Conservation (phyloP, 2,888 invertebrate species). For the Diarsia dahlii region DNA sequence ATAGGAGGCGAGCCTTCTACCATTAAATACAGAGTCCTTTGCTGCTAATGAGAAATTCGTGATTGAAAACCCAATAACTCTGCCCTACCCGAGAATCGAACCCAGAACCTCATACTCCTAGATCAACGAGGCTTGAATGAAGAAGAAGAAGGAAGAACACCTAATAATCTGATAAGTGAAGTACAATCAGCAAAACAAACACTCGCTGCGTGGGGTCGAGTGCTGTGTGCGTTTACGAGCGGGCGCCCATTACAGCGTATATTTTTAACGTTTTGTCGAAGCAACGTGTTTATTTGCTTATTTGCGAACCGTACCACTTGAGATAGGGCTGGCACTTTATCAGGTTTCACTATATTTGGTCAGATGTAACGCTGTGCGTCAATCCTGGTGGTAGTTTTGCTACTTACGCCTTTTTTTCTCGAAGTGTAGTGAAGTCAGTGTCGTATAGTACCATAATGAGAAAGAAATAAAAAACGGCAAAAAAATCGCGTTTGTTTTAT, state of each 20-base stretch:
- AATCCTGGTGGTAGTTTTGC: not conserved
- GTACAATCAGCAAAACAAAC: slow-evolving; percentile 29
- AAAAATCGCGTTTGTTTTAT: too few species aligned
- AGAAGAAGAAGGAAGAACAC: not conserved
- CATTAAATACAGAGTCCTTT: too few species aligned
- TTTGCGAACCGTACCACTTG: slow-evolving; percentile 49
- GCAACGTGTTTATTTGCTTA: slow-evolving; percentile 59
- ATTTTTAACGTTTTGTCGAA: slow-evolving; percentile 61
- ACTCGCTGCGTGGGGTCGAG: slow-evolving; percentile 58
- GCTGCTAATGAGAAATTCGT: too few species aligned
- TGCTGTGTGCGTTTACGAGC: slow-evolving; percentile 36
- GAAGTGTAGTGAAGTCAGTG: not conserved
- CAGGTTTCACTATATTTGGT: not conserved
- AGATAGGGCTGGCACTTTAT: slow-evolving; percentile 41
- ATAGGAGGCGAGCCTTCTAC: too few species aligned
- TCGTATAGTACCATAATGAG: not conserved
- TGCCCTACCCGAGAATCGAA: too few species aligned
- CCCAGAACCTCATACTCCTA: too few species aligned
- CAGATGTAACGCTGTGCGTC: not conserved
- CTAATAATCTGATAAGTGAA: slow-evolving; percentile 21
- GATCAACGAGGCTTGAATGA: too few species aligned
- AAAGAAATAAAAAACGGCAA: too few species aligned
- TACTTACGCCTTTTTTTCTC: not conserved
- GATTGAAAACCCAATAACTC: too few species aligned
- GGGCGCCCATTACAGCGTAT: slow-evolving; percentile 41